Evolutionary conservation across 2,888 invertebrate species (phyloP), one percentile per base, ranked within the genome.

Genomic region (Rotaria socialis): DNA sequence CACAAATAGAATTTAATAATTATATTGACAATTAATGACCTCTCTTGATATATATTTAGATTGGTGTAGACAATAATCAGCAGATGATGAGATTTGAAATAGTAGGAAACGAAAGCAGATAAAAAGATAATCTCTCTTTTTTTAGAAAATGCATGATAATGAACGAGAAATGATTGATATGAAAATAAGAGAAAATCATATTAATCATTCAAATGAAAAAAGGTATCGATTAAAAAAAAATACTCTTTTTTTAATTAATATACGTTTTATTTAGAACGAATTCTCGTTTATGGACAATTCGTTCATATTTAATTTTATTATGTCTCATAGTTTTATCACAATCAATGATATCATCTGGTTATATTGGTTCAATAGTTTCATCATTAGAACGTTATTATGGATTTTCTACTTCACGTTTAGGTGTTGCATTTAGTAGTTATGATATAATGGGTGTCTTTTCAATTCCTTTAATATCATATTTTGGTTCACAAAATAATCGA

Each of bases 291-390:
- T 67, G 67, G 67, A 80, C 80, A n/a, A 80, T 80, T 47, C 80
- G 80, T 47, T 47, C 43, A 11, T 86, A 85, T 50, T 35, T 85
- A 10, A 1, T 86, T 19, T 41, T 85, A 11, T 60, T 86, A 24
- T 85, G 86, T 85, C 27, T 86, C 5, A 55, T 80, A 50, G 55
- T 60, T 56, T 52, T 86, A 60, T 56, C 75, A 16, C 85, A 75
- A 27, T 75, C 74, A 52, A 86, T 86, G 86, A 84, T 86, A 27
- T 75, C 85, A 86, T 85, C 85, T 4, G 86, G 85, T 24, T 86
- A 86, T 43, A 80, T 86, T 16, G 41, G 85, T n/a, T 75, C 85
- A 41, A 84, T 85, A 11, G 55, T 85, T 35, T 58, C 85, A 35
- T 58, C 58, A 58, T 60, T 86, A 52, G 85, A 86, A 80, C 74